These are phyloP conservation scores for Agrochola litura DNA, from an alignment of 2,888 invertebrate genomes.

Conservation along the genomic window DNA sequence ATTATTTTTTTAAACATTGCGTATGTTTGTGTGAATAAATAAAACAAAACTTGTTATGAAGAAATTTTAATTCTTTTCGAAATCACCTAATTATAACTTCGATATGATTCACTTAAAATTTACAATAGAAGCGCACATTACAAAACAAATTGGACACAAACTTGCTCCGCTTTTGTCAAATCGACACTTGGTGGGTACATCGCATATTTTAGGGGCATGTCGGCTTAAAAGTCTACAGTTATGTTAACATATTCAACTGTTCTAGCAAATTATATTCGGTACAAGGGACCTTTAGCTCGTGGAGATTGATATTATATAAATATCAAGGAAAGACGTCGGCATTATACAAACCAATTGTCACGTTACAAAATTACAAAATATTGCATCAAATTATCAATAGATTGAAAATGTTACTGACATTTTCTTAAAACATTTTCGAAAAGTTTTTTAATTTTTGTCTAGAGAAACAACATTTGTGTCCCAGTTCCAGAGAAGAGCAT, in stretches of 20 bases:
- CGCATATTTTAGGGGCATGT: conserved; percentile 22
- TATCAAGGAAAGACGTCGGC: conserved; percentile 30
- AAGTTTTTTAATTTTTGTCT: conserved; percentile 5
- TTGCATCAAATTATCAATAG: conserved; percentile 30
- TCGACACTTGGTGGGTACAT: conserved; percentile 61
- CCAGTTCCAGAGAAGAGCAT: conserved; percentile 50
- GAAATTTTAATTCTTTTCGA: conserved; percentile 88
- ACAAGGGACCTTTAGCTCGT: not conserved
- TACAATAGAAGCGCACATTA: conserved; percentile 80
- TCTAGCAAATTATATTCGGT: conserved; percentile 7
- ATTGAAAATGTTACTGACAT: conserved; percentile 32
- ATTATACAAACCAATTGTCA: conserved; percentile 18
- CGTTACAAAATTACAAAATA: conserved; percentile 65
- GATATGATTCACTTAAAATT: conserved; percentile 87
- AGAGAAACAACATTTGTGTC: conserved; percentile 64
- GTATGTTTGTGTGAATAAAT: conserved; percentile 32
- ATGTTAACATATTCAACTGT: conserved; percentile 27
- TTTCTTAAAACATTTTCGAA: conserved; percentile 33
- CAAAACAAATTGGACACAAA: conserved; percentile 72
- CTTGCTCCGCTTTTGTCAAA: conserved; percentile 53
- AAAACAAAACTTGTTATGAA: conserved; percentile 75
- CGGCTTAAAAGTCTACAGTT: conserved; percentile 27
- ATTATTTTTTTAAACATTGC: not conserved
- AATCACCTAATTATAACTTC: conserved; percentile 87
- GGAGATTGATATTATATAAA: conserved; percentile 8